These are phyloP conservation scores for Pyxicephalus adspersus DNA, from an alignment of 2,113 vertebrate genomes.

Conservation along the genomic window DNA sequence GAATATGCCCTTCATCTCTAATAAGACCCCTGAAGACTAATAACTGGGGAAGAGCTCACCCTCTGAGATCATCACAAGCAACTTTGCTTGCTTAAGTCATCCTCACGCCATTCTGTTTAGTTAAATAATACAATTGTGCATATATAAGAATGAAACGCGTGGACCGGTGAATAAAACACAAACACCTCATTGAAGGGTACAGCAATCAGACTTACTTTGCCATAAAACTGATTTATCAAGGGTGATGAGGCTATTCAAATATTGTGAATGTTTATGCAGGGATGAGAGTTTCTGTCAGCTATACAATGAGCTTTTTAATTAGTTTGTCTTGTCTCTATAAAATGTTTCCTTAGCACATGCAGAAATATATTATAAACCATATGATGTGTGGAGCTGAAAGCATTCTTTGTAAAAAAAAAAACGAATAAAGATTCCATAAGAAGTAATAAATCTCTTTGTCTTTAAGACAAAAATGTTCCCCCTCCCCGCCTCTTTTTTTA, in stretches of 20 bases:
- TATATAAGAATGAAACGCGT: conserved; percentile 28
- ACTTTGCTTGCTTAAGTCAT: conserved; percentile 26
- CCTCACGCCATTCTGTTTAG: conserved; percentile 24
- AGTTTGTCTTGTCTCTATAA: conserved; percentile 52
- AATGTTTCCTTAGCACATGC: conserved; percentile 45
- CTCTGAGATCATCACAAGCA: conserved; percentile 24
- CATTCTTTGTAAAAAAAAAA: conserved; percentile 33
- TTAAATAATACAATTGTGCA: conserved; percentile 50
- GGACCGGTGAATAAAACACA: conserved; percentile 43
- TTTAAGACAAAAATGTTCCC: conserved; percentile 9
- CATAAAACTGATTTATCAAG: conserved; percentile 47
- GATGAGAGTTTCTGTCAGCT: conserved; percentile 27
- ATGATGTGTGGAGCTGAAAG: conserved; percentile 3
- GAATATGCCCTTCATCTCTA: conserved; percentile 44
- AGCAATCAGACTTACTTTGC: conserved; percentile 22
- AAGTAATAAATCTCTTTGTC: conserved; percentile 47
- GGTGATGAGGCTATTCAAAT: conserved; percentile 40
- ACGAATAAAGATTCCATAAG: conserved; percentile 30
- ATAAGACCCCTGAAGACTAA: conserved; percentile 49
- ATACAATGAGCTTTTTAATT: conserved; percentile 44
- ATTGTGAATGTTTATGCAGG: conserved; percentile 44
- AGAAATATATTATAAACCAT: conserved; percentile 43
- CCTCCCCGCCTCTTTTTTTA: neutral
- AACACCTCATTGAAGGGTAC: conserved; percentile 43
- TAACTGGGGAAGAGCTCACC: conserved; percentile 24